phyloP scores from a whole-genome alignment of 2,888 invertebrate species.

The Zygaena filipendulae region DNA sequence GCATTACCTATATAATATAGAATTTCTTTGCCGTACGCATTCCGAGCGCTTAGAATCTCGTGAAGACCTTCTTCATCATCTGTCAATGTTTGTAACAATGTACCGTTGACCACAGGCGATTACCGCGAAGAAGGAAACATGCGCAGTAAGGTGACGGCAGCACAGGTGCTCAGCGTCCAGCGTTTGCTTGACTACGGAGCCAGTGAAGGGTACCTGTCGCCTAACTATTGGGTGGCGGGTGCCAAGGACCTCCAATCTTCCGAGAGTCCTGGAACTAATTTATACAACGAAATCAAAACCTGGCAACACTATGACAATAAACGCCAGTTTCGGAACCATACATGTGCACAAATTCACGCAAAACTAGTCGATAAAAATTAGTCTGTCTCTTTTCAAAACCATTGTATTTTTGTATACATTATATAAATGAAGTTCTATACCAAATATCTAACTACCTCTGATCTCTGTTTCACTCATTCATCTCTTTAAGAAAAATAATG shows the following conservation, averaged over 20 bases:
- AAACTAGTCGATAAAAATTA: constrained; percentile 8
- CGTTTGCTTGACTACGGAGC: constrained; percentile 37
- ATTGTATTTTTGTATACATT: too few species aligned
- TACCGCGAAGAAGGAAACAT: constrained; percentile 33
- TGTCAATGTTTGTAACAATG: too few species aligned
- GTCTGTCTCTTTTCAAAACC: background rate
- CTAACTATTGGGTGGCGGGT: constrained; percentile 33
- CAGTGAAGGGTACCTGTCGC: constrained; percentile 27
- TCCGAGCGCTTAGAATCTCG: too few species aligned
- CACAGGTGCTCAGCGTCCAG: constrained; percentile 29
- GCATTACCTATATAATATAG: too few species aligned
- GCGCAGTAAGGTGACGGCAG: constrained; percentile 27
- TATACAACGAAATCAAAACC: constrained; percentile 30
- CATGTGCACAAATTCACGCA: constrained; percentile 29
- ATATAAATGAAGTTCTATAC: too few species aligned
- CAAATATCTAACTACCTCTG: too few species aligned
- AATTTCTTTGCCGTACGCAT: too few species aligned
- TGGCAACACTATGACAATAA: constrained; percentile 32
- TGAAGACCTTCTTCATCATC: too few species aligned
- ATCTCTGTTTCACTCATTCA: too few species aligned
- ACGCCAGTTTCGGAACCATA: constrained; percentile 22
- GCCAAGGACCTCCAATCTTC: constrained; percentile 32
- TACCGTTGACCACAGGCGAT: too few species aligned
- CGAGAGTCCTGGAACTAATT: constrained; percentile 38
- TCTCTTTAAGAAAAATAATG: too few species aligned